Conservation (phyloP, 1,140 invertebrate species). For the Mactra quadrangularis region DNA sequence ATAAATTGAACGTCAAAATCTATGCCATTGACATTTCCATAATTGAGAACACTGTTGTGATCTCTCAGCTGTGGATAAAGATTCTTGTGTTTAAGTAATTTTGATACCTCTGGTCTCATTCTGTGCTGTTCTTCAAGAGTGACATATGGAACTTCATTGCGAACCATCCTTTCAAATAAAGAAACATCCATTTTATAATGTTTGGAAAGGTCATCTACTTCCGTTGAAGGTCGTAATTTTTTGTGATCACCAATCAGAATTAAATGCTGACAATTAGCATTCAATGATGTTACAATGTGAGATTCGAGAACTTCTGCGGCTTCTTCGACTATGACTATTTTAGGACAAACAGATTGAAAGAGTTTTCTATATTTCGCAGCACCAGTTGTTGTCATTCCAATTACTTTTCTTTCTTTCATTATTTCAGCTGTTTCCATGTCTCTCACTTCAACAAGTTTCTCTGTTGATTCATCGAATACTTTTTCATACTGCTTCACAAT, state of each 20-base stretch:
- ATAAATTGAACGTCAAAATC: slow-evolving; percentile 81
- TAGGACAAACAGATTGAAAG: slow-evolving; percentile 71
- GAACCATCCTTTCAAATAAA: slow-evolving; percentile 83
- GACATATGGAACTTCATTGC: slow-evolving; percentile 79
- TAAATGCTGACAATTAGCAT: slow-evolving; percentile 89
- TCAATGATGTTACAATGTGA: slow-evolving; percentile 84
- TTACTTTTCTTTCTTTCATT: slow-evolving; percentile 75
- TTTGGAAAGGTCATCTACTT: slow-evolving; percentile 79
- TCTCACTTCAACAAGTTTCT: slow-evolving; percentile 67
- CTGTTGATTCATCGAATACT: neutral
- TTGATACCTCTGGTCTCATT: slow-evolving; percentile 81
- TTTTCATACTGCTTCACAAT: slow-evolving; percentile 16
- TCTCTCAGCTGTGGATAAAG: slow-evolving; percentile 82
- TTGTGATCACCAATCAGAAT: slow-evolving; percentile 92
- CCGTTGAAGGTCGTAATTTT: slow-evolving; percentile 84
- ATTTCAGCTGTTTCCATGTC: slow-evolving; percentile 73
- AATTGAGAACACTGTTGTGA: slow-evolving; percentile 73
- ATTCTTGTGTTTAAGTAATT: slow-evolving; percentile 77
- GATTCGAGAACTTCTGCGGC: slow-evolving; percentile 83
- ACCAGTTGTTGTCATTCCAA: slow-evolving; percentile 82
- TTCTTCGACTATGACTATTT: slow-evolving; percentile 81
- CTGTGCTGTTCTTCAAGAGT: slow-evolving; percentile 75
- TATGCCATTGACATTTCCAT: slow-evolving; percentile 80
- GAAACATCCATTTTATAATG: slow-evolving; percentile 83
- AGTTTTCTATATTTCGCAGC: slow-evolving; percentile 76